Percentiles rank a stretch among this genome's conserved stretches.
These are phyloP conservation scores for Hirtodrosophila cameraria DNA, from an alignment of 2,888 invertebrate genomes.

Conservation along the genomic window DNA sequence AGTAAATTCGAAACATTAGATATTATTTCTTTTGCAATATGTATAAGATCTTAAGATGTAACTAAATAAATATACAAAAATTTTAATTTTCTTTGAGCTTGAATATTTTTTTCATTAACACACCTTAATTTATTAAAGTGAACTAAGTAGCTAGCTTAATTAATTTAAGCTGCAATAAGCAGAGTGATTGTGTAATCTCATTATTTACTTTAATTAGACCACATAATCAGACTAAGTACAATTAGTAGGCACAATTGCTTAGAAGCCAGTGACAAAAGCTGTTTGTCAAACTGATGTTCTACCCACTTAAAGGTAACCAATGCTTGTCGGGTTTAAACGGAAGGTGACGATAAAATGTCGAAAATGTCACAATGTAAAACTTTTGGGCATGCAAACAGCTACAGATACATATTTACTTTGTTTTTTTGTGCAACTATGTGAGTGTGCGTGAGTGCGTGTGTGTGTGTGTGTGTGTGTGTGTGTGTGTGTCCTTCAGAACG, in stretches of 20 bases:
- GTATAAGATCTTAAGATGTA: too few relatives aligned
- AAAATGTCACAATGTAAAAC: slow-evolving; percentile 36
- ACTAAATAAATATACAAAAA: too few relatives aligned
- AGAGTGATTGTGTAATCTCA: too few relatives aligned
- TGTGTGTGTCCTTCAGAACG: slow-evolving; percentile 1
- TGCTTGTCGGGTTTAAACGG: not conserved
- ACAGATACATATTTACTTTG: slow-evolving; percentile 7
- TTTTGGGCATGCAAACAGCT: slow-evolving; percentile 25
- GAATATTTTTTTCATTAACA: too few relatives aligned
- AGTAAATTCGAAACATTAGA: too few relatives aligned
- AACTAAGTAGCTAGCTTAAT: too few relatives aligned
- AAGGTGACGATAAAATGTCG: slow-evolving; percentile 28
- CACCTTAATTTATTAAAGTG: too few relatives aligned
- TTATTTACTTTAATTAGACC: slow-evolving; percentile 9
- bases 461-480: not conserved
- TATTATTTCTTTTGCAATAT: too few relatives aligned
- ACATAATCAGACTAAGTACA: slow-evolving; percentile 3
- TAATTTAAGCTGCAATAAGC: too few relatives aligned
- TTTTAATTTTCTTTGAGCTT: too few relatives aligned
- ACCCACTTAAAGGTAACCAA: not conserved
- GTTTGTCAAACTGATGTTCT: not conserved
- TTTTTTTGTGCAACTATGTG: slow-evolving; percentile 9
- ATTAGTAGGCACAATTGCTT: not conserved
- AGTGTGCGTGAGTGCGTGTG: not conserved
- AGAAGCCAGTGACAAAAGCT: not conserved